phyloP scores from a whole-genome alignment of 2,797 vertebrate genomes.

The Acridotheres tristis region DNA sequence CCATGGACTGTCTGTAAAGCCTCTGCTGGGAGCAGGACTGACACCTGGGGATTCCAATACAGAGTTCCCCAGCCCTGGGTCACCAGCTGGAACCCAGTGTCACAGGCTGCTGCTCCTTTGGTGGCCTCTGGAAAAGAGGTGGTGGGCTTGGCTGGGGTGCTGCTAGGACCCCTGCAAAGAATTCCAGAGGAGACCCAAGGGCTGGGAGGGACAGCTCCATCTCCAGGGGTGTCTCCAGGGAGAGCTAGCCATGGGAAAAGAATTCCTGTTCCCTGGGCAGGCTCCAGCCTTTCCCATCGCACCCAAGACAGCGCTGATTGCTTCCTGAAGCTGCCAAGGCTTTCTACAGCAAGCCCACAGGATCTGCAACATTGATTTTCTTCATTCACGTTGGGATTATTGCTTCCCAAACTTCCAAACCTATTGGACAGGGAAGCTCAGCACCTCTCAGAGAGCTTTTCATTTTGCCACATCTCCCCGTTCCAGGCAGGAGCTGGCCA shows the following conservation, averaged over 20 bases:
- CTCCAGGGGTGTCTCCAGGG: not conserved
- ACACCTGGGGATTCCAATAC: not conserved
- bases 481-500: not conserved
- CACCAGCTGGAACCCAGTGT: not conserved
- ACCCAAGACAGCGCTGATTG: too few species aligned
- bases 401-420: not conserved
- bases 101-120: not conserved
- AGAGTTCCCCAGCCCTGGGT: not conserved
- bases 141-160: not conserved
- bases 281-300: not conserved
- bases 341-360: not conserved
- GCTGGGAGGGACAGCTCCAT: not conserved
- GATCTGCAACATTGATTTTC: fast-evolving
- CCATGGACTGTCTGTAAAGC: not conserved
- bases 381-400: not conserved
- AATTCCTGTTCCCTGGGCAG: not conserved
- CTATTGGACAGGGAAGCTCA: not conserved
- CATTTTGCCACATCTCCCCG: fast-evolving
- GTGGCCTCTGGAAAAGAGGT: not conserved
- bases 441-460: not conserved
- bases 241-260: not conserved
- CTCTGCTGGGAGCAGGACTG: too few species aligned
- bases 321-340: not conserved
- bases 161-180: not conserved
- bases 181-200: not conserved